Base-by-base conservation (phyloP, 2,888 invertebrate genomes). In the Aricia artaxerxes region DNA sequence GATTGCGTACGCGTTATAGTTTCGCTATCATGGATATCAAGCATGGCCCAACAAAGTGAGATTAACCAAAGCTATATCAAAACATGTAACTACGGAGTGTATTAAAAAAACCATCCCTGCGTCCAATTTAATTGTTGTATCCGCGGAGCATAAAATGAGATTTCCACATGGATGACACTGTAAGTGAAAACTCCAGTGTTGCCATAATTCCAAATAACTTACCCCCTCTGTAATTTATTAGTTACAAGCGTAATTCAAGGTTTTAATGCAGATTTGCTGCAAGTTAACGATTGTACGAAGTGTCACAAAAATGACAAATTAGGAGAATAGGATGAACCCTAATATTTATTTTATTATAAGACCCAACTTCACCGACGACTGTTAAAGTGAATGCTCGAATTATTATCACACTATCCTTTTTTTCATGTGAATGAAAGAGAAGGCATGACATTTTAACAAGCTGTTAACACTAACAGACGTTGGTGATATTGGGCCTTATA, bases 141-240 rank as follows among this genome's bases (percentile, higher is more conserved):
- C 84, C 88, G 88, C 86, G 85, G 85, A 87, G 86, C 90, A 87
- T 90, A 88, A 89, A 91, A 91, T 89, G 84, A 90, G 87, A 88
- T 90, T 87, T 86, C 82, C 82, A 82, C 82, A 75, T 78, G 80
- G 81, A 78, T 80, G 81, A 79, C 79, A 79, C 76, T 80, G 81
- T 81, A 81, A 82, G 81, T 82, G 83, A 82, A 81, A 80, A 81
- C 80, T 80, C 81, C 78, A 73, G 81, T 81, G 80, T 81, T 78
- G 79, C 16, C 60, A 77, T 38, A 77, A 77, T 44, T 77, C 60
- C 38, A 61, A 77, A 77, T 61, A 44, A 77, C 40, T 64, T 64
- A 77, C n/a, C 64, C 38, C 40, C 40, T 40, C 77, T 9, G 38
- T 40, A 31, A 77, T 77, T 64, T 77, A 24, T 77, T 38, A 31